Evolutionary conservation across 2,113 vertebrate genomes (phyloP).

Genomic region (Lagopus muta): DNA sequence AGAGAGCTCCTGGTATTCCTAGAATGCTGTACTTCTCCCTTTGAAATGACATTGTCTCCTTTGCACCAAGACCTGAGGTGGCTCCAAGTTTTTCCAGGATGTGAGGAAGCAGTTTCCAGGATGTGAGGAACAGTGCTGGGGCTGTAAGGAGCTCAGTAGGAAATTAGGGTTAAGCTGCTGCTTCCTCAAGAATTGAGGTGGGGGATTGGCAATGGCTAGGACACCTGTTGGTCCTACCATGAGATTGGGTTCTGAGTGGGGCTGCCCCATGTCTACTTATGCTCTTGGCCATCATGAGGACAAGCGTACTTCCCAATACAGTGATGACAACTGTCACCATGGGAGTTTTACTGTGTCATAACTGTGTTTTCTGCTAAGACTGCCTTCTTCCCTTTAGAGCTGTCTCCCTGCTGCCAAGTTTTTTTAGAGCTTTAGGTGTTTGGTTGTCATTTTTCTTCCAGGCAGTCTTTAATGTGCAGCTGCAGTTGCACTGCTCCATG

Average conservation of each 20-base stretch:
- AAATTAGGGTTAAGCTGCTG: neutral
- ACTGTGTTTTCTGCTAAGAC: neutral
- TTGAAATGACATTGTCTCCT: rapidly evolving
- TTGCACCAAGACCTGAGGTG: neutral
- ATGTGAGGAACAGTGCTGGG: neutral
- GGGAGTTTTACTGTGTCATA: neutral
- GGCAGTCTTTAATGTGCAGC: neutral
- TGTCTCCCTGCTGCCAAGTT: neutral
- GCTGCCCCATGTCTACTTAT: neutral
- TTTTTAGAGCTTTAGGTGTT: neutral
- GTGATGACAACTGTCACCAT: neutral
- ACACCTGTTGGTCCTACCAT: neutral
- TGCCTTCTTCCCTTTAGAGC: neutral
- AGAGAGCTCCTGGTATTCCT: neutral
- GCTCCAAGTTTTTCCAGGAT: neutral
- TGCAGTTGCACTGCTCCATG: neutral
- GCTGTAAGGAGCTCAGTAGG: neutral
- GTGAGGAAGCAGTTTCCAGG: neutral
- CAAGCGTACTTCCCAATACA: neutral
- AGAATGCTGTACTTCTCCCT: neutral
- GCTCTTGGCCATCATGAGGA: neutral
- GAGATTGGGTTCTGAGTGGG: neutral
- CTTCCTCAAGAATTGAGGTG: neutral
- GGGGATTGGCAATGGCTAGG: neutral
- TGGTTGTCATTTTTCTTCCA: neutral